Base-by-base conservation (phyloP, 2,113 vertebrate species). In the Erpornis zantholeuca region DNA sequence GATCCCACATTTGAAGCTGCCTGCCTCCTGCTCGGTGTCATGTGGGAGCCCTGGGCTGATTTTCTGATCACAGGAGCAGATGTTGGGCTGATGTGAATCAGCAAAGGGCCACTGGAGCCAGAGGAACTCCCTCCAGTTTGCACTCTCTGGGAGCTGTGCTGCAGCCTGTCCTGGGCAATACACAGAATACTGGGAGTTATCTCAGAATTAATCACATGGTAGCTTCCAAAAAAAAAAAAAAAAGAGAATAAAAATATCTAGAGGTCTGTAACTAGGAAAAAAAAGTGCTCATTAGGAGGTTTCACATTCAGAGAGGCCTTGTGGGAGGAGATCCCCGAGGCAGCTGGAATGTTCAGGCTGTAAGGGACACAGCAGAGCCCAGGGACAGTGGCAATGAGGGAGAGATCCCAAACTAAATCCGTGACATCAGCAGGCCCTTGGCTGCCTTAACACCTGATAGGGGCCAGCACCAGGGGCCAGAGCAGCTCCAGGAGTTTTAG, bases 11-110 rank as follows among this genome's bases (percentile, higher is more conserved):
- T 24, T 45, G 82, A 25, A 45, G n/a, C 76, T 33, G 45, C 25
- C 82, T 63, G 78, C 35, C 73, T 91, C 88, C 82, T 82, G 88
- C 61, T 88, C 8, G 7, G 44, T 31, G 70, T 20, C 29, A 25
- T 57, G 86, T 28, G 91, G 86, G 91, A 96, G 88, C 88, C 75
- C 82, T 17, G 23, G 22, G 53, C 65, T 63, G 68, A 44, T 82
- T 71, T 73, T 70, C 81, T 29, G 60, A 33, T 50, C 8, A 1
- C 56, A 47, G 88, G 65, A 90, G 90, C 94, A 93, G 94, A 95
- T 93, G 79, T 82, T 93, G 73, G 65, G 79, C 88, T 88, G 91
- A 54, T 82, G 79, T 35, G 94, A 64, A 90, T 60, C 94, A 86
- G 86, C 79, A 68, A 79, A 82, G 5, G 5, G 25, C 56, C 77